Percentiles rank a stretch among this genome's conserved stretches.
Conservation (phyloP, 2,113 vertebrate species). For the Accipiter virgatus region DNA sequence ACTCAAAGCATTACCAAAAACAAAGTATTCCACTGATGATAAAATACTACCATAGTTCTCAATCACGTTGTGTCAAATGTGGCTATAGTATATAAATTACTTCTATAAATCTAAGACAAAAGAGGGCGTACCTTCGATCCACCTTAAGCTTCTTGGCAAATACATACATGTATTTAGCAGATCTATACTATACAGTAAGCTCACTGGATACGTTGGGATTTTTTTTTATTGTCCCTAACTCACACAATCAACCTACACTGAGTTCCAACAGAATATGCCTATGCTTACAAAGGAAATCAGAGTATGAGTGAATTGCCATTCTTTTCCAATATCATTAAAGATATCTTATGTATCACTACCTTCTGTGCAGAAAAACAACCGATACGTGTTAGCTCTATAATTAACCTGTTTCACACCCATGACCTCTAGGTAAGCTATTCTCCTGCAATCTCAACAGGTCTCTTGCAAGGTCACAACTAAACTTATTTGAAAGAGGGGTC, state of each 20-base stretch:
- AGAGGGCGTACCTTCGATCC: background rate
- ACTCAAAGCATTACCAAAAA: background rate
- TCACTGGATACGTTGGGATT: background rate
- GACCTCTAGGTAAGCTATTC: constrained; percentile 11
- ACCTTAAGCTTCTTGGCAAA: background rate
- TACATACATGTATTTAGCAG: background rate
- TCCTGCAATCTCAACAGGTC: background rate
- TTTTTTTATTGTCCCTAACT: background rate
- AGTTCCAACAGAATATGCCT: background rate
- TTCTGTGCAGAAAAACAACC: background rate
- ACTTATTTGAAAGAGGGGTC: background rate
- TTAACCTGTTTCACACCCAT: background rate
- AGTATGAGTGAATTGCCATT: background rate
- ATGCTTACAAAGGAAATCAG: background rate
- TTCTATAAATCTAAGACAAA: background rate
- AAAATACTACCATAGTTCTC: background rate
- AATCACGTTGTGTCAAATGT: background rate
- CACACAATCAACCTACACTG: background rate
- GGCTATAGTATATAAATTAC: background rate
- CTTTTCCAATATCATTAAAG: background rate
- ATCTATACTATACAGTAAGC: background rate
- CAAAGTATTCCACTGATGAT: accelerated
- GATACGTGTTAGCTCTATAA: background rate
- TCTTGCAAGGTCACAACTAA: background rate
- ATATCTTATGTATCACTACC: background rate